Evolutionary conservation across 2,797 vertebrate genomes (phyloP).

Genomic region (Fistularia commersonii): DNA sequence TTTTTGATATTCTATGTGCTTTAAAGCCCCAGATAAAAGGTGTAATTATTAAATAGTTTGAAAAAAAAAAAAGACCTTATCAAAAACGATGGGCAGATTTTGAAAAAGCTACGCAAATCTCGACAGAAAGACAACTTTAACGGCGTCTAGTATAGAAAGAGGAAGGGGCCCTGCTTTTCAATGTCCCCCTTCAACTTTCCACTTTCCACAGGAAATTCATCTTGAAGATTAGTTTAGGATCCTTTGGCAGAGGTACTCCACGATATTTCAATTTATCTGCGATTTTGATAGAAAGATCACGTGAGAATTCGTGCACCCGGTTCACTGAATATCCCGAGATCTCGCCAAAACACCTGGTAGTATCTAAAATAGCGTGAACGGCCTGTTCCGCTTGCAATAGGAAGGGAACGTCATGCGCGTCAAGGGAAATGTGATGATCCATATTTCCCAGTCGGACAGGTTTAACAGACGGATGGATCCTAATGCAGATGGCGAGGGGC

Average conservation of each 20-base stretch:
- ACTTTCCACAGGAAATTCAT: background rate
- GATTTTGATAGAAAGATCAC: background rate
- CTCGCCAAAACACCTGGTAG: conserved; percentile 1
- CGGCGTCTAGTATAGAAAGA: background rate
- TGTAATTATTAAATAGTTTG: conserved; percentile 7
- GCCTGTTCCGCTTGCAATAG: background rate
- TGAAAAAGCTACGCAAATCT: conserved; percentile 7
- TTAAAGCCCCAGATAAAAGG: conserved; percentile 17
- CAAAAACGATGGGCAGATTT: background rate
- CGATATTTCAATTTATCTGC: background rate
- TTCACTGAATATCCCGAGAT: conserved; percentile 4
- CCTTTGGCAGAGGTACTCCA: background rate
- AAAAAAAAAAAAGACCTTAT: background rate
- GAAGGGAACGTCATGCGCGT: background rate
- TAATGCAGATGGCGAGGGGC: background rate
- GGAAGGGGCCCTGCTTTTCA: background rate
- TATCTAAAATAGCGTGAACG: background rate
- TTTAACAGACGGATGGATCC: background rate
- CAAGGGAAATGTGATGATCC: background rate
- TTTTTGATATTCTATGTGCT: conserved; percentile 5
- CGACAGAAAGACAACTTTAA: conserved; percentile 1
- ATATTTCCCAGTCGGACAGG: background rate
- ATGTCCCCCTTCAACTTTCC: background rate
- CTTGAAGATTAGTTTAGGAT: background rate
- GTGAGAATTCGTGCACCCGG: background rate